Conservation (phyloP, 2,113 vertebrate species). For the Pagrus major region DNA sequence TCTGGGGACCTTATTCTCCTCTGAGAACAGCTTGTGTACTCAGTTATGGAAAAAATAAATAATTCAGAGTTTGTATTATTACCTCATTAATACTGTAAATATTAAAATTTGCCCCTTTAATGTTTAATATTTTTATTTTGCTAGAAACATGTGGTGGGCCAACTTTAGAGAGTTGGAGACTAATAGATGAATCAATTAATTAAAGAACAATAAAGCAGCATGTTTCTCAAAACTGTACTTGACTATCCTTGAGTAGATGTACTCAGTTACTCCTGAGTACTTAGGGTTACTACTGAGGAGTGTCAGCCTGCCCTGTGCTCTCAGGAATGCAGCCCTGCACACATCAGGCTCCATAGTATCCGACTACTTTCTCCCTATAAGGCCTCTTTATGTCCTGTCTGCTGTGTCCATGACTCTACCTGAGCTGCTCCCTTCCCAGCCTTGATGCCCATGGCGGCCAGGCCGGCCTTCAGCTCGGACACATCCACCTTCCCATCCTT, state of each 20-base stretch:
- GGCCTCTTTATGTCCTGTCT: background rate
- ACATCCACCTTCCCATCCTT: slow-evolving; percentile 93
- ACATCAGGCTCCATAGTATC: background rate
- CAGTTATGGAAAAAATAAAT: too few species aligned
- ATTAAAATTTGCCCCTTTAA: too few species aligned
- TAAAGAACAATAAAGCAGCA: background rate
- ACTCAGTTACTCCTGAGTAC: background rate
- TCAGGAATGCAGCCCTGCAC: background rate
- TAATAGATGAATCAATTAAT: background rate
- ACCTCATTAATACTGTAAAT: too few species aligned
- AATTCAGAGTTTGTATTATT: too few species aligned
- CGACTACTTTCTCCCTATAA: background rate
- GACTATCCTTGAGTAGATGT: background rate
- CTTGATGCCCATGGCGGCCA: slow-evolving; percentile 87
- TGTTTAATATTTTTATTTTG: too few species aligned
- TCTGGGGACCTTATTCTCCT: too few species aligned
- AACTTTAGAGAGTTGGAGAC: too few species aligned
- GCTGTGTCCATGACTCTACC: slow-evolving; percentile 77
- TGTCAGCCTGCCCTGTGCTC: background rate
- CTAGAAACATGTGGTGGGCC: too few species aligned
- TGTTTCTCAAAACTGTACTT: background rate
- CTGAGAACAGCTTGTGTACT: too few species aligned
- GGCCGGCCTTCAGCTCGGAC: slow-evolving; percentile 89
- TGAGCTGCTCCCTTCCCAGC: slow-evolving; percentile 87
- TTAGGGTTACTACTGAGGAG: background rate